A percentile compares a stretch with the other conserved stretches of the same genome.
These are phyloP conservation scores for Antedon mediterranea DNA, from an alignment of 53 echinoderm and acorn worm genomes.

Conservation along the genomic window DNA sequence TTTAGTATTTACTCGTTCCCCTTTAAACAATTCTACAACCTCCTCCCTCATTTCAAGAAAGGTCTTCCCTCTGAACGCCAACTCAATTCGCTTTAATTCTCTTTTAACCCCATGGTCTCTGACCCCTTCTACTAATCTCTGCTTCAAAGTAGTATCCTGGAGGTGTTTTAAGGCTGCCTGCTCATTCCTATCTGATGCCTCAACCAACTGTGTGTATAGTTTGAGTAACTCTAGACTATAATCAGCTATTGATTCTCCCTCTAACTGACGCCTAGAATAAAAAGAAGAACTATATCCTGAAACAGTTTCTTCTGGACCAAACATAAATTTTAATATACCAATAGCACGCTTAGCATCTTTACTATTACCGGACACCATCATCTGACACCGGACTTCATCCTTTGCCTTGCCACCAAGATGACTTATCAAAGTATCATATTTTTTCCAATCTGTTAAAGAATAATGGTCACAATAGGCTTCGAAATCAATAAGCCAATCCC, in stretches of 20 bases:
- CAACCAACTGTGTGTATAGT: neutral
- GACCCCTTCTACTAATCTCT: conserved; percentile 1
- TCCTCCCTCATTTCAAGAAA: conserved; percentile 23
- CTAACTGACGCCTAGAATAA: neutral
- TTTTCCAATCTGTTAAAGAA: neutral
- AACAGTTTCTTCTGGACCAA: neutral
- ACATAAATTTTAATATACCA: neutral
- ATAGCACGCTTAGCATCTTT: neutral
- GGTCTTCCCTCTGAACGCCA: conserved; percentile 11
- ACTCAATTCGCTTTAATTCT: conserved; percentile 16
- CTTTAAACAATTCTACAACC: conserved; percentile 14
- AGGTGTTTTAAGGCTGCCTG: neutral
- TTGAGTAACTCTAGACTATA: neutral
- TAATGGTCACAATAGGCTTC: neutral
- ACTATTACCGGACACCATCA: neutral
- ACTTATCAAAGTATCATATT: neutral
- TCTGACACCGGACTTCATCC: no score
- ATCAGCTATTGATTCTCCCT: neutral
- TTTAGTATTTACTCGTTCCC: neutral
- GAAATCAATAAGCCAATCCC: neutral
- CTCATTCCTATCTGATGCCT: neutral
- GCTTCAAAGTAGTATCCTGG: neutral
- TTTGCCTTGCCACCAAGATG: no score
- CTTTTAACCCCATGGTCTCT: conserved; percentile 7
- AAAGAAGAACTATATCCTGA: neutral